Evolutionary conservation across 2,113 vertebrate species (phyloP), one percentile per base, ranked within the genome.

Genomic region (Vulpes lagopus): DNA sequence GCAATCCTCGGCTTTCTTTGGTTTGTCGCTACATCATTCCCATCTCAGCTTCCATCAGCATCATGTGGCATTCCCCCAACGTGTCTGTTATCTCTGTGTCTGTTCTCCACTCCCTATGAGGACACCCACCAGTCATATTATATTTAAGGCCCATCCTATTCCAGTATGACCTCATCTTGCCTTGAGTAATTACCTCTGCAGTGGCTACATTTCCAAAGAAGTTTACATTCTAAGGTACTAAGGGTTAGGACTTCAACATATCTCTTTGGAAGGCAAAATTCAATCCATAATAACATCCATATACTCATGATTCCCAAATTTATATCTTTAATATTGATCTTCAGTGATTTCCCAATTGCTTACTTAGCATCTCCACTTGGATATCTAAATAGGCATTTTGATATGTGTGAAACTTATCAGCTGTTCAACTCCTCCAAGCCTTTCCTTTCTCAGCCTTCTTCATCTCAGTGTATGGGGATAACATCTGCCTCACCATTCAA

Each of bases 61-160:
- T 20, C 55, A 27, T 7, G 3, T 9, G 9, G 15, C 9, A 0
- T 51, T n/a, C 53, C 0, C 10, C 22, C 35, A 0, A 2, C 53
- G 73, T 73, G 32, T 71, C 32, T n/a, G 1, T 35, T 55, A 62
- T 30, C 35, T 71, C 22, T 88, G 53, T 12, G 30, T 84, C 53
- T 65, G 2, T 64, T 89, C 30, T 59, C 19, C 35, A 55, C 11
- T 83, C 69, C 23, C 67, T 51, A 27, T 1, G 32, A 62, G 43
- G 30, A 73, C 10, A 43, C 11, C 11, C 9, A 43, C 3, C 14
- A 78, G 32, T 35, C 23, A 51, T 27, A 81, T 32, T 84, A 35
- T 11, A 90, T 25, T 49, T 30, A 90, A 53, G 25, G 5, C 27
- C 8, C 15, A 25, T 3, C 1, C 4, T 55, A 64, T 27, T 23